phyloP scores from a whole-genome alignment of 2,888 invertebrate species.

The Clepsis dumicolana region DNA sequence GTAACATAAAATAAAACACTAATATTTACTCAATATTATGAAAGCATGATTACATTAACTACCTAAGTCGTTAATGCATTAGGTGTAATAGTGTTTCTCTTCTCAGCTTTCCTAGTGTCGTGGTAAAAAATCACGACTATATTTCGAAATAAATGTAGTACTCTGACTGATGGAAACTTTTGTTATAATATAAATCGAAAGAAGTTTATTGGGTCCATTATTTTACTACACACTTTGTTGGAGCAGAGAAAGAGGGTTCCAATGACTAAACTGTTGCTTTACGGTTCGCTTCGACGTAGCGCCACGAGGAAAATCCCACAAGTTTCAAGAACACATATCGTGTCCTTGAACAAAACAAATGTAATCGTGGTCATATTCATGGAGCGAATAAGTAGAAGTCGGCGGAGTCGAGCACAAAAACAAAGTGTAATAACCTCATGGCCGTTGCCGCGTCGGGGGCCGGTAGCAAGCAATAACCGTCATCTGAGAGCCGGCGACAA shows the following conservation, averaged over 20 bases:
- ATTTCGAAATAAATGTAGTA: neutral
- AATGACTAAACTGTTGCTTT: slow-evolving; percentile 6
- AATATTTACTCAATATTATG: slow-evolving; percentile 5
- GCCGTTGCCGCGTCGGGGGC: slow-evolving; percentile 53
- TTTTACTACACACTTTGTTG: neutral
- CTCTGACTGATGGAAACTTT: no score
- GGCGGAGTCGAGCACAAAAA: slow-evolving; percentile 45
- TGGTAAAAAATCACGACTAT: neutral
- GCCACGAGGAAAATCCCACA: slow-evolving; percentile 32
- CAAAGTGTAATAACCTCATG: slow-evolving; percentile 59
- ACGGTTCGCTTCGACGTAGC: neutral
- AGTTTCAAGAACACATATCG: slow-evolving; percentile 20
- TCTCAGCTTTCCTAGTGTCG: neutral
- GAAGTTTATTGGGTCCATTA: neutral
- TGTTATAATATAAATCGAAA: neutral
- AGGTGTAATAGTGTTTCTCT: neutral
- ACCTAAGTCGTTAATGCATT: slow-evolving; percentile 3
- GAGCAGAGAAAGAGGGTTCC: neutral
- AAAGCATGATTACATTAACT: neutral
- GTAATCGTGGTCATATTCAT: slow-evolving; percentile 41
- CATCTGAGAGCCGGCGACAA: slow-evolving; percentile 47
- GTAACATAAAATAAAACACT: slow-evolving; percentile 3
- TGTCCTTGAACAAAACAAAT: slow-evolving; percentile 31
- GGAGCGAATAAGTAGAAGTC: slow-evolving; percentile 40
- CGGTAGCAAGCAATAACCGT: slow-evolving; percentile 51